Evolutionary conservation across 1,140 invertebrate species (phyloP).

Genomic region (Pissodes strobi): DNA sequence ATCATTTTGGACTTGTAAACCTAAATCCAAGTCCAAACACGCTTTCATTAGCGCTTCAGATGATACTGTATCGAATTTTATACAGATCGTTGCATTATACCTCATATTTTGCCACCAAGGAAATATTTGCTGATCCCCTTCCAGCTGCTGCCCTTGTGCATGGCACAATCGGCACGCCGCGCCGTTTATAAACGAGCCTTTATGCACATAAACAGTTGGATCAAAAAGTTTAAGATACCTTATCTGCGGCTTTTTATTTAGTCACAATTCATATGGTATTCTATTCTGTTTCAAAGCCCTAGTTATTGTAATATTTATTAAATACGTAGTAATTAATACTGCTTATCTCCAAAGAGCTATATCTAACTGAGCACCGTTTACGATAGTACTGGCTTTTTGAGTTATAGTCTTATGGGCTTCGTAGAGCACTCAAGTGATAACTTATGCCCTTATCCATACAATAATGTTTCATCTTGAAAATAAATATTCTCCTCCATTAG

Average conservation of each 20-base stretch:
- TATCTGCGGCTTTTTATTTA: slow-evolving; percentile 55
- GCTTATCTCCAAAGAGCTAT: slow-evolving; percentile 55
- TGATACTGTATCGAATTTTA: too few species aligned
- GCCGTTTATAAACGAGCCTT: too few species aligned
- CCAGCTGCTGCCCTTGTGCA: too few species aligned
- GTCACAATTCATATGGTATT: slow-evolving; percentile 59
- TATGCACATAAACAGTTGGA: slow-evolving; percentile 54
- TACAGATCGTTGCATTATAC: too few species aligned
- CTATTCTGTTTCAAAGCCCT: slow-evolving; percentile 49
- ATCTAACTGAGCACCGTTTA: slow-evolving; percentile 47
- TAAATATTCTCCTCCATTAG: slow-evolving; percentile 57
- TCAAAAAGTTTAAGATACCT: slow-evolving; percentile 59
- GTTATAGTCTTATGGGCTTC: slow-evolving; percentile 56
- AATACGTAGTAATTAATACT: slow-evolving; percentile 53
- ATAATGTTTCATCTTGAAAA: slow-evolving; percentile 54
- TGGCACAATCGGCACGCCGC: too few species aligned
- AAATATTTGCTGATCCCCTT: too few species aligned
- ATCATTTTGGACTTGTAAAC: too few species aligned
- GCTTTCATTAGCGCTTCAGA: too few species aligned
- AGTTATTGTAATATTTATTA: slow-evolving; percentile 57
- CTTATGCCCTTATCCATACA: slow-evolving; percentile 59
- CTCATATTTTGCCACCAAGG: too few species aligned
- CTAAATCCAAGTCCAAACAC: too few species aligned
- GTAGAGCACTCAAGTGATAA: slow-evolving; percentile 57
- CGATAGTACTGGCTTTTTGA: slow-evolving; percentile 55